These are phyloP conservation scores for Abscondita cerata DNA, from an alignment of 2,888 invertebrate genomes.

Conservation along the genomic window DNA sequence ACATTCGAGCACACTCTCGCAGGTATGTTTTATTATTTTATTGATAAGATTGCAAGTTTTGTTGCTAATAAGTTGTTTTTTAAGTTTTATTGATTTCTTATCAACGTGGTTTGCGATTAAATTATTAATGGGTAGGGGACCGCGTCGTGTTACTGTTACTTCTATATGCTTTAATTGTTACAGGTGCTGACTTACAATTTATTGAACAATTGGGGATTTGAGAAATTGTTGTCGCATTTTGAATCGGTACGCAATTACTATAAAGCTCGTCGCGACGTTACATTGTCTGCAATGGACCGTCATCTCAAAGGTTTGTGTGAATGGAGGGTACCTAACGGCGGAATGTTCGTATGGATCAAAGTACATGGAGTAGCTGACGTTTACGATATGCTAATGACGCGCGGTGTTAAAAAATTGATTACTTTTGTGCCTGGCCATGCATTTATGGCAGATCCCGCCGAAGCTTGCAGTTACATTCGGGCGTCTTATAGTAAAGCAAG, in stretches of 20 bases:
- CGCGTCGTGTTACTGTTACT: not conserved
- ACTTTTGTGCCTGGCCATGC: slow-evolving; percentile 78
- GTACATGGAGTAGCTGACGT: slow-evolving; percentile 73
- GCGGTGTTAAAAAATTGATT: slow-evolving; percentile 72
- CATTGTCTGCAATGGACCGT: slow-evolving; percentile 66
- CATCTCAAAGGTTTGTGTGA: slow-evolving; percentile 69
- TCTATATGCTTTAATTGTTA: slow-evolving; percentile 36
- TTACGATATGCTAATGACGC: slow-evolving; percentile 73
- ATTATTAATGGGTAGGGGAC: not conserved
- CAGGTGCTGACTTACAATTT: slow-evolving; percentile 66
- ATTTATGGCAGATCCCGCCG: slow-evolving; percentile 68
- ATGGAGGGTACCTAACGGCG: slow-evolving; percentile 72
- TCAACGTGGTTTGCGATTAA: not conserved
- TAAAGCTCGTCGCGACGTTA: slow-evolving; percentile 66
- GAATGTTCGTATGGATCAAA: slow-evolving; percentile 81
- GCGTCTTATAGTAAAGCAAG: slow-evolving; percentile 75
- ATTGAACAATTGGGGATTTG: slow-evolving; percentile 65
- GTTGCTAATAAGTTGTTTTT: slow-evolving; percentile 24
- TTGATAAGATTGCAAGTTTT: slow-evolving; percentile 13
- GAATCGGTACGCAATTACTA: slow-evolving; percentile 68
- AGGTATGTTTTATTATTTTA: slow-evolving; percentile 61
- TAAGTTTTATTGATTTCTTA: no score
- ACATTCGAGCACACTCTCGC: slow-evolving; percentile 69
- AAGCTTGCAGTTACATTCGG: slow-evolving; percentile 72
- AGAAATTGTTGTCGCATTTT: slow-evolving; percentile 68